phyloP scores from a whole-genome alignment of 2,797 vertebrate genomes.

The Pantherophis vulpinus region DNA sequence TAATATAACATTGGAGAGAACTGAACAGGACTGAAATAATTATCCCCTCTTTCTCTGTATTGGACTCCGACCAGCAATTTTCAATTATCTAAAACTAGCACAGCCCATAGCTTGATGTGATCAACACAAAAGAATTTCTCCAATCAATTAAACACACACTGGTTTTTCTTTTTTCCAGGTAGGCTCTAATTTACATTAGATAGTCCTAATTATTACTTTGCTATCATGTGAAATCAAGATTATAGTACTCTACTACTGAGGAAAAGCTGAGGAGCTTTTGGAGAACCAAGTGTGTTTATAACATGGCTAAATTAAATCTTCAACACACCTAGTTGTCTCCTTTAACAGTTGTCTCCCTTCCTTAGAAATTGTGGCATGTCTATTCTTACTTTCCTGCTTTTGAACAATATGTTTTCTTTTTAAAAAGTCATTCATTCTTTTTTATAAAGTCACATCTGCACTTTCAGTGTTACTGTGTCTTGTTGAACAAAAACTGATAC shows the following conservation, averaged over 20 bases:
- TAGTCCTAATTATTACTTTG: not conserved
- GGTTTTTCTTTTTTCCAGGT: not conserved
- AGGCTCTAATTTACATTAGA: not conserved
- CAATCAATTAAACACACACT: not conserved
- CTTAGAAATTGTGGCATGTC: not conserved
- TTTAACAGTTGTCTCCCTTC: not conserved
- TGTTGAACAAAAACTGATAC: not conserved
- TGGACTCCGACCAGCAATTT: not conserved
- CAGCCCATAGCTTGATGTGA: not conserved
- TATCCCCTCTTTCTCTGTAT: not conserved
- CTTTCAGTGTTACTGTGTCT: not conserved
- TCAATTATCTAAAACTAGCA: not conserved
- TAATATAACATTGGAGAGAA: not conserved
- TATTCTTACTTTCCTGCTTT: not conserved
- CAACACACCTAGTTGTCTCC: not conserved
- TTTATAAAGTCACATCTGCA: not conserved
- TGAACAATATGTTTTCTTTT: not conserved
- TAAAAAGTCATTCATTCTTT: not conserved
- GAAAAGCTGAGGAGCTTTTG: not conserved
- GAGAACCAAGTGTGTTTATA: not conserved
- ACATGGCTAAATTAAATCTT: not conserved
- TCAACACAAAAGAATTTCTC: not conserved
- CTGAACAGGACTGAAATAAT: not conserved
- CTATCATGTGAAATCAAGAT: not conserved
- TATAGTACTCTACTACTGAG: not conserved